phyloP scores from a whole-genome alignment of 2,113 vertebrate species.

The Tringa solitaria region DNA sequence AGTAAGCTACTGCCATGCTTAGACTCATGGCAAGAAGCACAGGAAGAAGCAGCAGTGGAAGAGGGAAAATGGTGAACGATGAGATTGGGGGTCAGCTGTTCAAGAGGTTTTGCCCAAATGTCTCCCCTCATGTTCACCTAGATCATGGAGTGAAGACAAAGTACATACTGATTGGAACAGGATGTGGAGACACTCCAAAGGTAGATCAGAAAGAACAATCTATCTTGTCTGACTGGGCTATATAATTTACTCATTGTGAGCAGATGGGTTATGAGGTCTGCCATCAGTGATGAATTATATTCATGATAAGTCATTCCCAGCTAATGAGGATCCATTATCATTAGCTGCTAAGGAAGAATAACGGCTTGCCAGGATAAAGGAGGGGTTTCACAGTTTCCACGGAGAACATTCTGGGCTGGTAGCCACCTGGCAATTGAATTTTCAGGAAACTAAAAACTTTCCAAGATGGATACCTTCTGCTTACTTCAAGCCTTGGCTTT shows the following conservation, averaged over 20 bases:
- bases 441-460: background rate
- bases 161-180: conserved; percentile 5
- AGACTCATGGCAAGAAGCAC: background rate
- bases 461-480: background rate
- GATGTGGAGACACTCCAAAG: conserved; percentile 18
- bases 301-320: conserved; percentile 66
- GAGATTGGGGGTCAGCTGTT: background rate
- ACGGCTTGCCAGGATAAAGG: background rate
- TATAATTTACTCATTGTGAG: conserved; percentile 54
- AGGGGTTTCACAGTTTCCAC: conserved; percentile 10
- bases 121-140: conserved; percentile 3
- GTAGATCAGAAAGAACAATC: conserved; percentile 45
- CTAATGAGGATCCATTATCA: conserved; percentile 69
- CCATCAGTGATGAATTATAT: conserved; percentile 63
- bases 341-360: conserved; percentile 45
- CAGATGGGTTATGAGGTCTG: conserved; percentile 66
- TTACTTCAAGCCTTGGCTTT: background rate
- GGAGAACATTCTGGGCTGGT: conserved; percentile 3
- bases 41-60: background rate
- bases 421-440: conserved; percentile 22
- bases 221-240: conserved; percentile 47
- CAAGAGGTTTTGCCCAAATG: background rate
- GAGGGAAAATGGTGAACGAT: background rate
- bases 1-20: background rate
- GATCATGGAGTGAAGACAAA: background rate